Evolutionary conservation across 2,113 vertebrate species (phyloP), one percentile per base, ranked within the genome.

Genomic region (Pelecanoides urinatrix): DNA sequence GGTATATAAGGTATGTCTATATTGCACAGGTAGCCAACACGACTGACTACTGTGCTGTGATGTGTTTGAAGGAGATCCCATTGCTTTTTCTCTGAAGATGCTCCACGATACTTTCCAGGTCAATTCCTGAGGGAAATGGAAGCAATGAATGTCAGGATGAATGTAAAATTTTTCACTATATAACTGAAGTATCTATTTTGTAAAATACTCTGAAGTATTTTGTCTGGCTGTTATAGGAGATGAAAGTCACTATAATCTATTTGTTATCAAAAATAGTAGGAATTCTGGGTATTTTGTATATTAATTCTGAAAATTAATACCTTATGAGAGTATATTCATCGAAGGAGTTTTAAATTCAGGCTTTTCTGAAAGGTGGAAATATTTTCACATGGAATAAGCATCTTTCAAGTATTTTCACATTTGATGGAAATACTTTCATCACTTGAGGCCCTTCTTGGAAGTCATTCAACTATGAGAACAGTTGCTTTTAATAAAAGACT

Each of bases 401-500:
- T 93, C 85, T 77, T 82, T 58, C 95, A 96, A 79, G 52, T 86
- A 80, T 62, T 90, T 95, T 73, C 66, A 77, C 62, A 45, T 86
- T 88, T 86, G 71, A 82, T 85, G 62, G 88, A 93, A 96, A 87
- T 86, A 90, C 75, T 88, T 91, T 88, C 86, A 92, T 92, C 88
- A 93, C 55, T 93, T 87, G 76, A 92, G 86, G 83, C 83, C 73
- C 53, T 94, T 95, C 78, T 70, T 96, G 91, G 94, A 94, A 91
- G 71, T 52, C 80, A 80, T 88, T 96, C 95, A 95, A 50, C 87
- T 95, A 91, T 95, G 91, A 95, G 76, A 92, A 89, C 73, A 85
- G 63, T 96, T 66, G 71, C 67, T 94, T 97, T 95, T 95, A 95
- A 95, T 92, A 94, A 84, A 90, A 85, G 45, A 62, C 59, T 94